Conservation (phyloP, 1,140 invertebrate species). For the Belonocnema kinseyi region DNA sequence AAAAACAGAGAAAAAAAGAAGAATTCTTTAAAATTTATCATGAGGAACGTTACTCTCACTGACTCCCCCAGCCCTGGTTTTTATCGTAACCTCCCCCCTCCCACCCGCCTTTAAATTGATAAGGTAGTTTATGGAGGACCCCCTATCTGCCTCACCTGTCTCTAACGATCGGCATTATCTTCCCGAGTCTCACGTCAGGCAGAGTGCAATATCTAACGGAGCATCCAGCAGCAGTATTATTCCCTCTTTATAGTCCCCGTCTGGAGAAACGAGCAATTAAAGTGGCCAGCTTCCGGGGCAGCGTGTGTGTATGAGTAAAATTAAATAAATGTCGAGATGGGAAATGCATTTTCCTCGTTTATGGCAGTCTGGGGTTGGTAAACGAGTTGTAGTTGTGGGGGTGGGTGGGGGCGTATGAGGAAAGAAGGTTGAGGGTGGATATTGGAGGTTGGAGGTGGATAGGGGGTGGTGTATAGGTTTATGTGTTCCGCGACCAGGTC, state of each 20-base stretch:
- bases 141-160: neutral
- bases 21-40: too few species aligned
- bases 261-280: constrained; percentile 60
- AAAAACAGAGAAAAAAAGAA: too few species aligned
- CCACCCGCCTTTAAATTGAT: too few species aligned
- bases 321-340: constrained; percentile 59
- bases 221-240: constrained; percentile 52
- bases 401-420: neutral
- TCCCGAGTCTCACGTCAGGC: neutral
- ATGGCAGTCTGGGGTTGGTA: constrained; percentile 11
- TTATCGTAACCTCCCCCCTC: too few species aligned
- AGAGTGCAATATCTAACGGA: constrained; percentile 53
- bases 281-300: constrained; percentile 53
- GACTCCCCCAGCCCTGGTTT: too few species aligned
- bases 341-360: constrained; percentile 55
- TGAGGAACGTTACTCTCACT: too few species aligned
- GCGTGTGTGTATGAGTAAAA: constrained; percentile 56
- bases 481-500: constrained; percentile 70
- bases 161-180: neutral
- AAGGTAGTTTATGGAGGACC: too few species aligned
- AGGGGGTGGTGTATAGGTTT: constrained; percentile 67
- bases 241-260: constrained; percentile 55
- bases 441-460: constrained; percentile 50
- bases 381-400: neutral
- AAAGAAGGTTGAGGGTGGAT: constrained; percentile 36